Conservation (phyloP, 1,140 invertebrate species). For the Rhynchophorus ferrugineus region DNA sequence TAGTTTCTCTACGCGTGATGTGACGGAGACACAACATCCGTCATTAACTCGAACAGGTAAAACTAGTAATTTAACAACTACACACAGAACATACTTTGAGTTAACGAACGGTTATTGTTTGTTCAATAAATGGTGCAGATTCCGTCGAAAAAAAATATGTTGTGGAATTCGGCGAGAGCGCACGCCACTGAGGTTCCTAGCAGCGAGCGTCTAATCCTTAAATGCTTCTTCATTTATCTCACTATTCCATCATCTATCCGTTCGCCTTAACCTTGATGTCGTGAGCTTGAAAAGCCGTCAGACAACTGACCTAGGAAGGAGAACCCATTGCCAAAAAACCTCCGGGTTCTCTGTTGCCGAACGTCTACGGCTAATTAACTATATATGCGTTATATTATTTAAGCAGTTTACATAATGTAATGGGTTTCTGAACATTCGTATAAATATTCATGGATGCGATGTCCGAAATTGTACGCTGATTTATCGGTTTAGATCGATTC, state of each 20-base stretch:
- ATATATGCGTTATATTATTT: background rate
- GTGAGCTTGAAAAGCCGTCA: slow-evolving; percentile 3
- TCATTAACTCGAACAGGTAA: too few relatives aligned
- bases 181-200: background rate
- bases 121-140: too few relatives aligned
- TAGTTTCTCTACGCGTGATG: too few relatives aligned
- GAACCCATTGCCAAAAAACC: slow-evolving; percentile 2
- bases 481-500: background rate
- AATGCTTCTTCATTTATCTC: background rate
- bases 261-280: slow-evolving; percentile 5
- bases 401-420: background rate
- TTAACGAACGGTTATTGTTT: too few relatives aligned
- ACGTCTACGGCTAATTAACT: background rate
- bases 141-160: too few relatives aligned
- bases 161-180: too few relatives aligned
- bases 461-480: background rate
- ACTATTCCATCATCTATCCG: slow-evolving; percentile 2
- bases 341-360: background rate
- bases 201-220: background rate
- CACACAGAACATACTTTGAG: too few relatives aligned
- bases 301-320: slow-evolving; percentile 6
- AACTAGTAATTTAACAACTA: too few relatives aligned
- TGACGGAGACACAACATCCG: too few relatives aligned
- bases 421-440: background rate
- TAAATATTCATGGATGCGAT: background rate